phyloP scores from a whole-genome alignment of 2,113 vertebrate species.

The Rhea pennata region DNA sequence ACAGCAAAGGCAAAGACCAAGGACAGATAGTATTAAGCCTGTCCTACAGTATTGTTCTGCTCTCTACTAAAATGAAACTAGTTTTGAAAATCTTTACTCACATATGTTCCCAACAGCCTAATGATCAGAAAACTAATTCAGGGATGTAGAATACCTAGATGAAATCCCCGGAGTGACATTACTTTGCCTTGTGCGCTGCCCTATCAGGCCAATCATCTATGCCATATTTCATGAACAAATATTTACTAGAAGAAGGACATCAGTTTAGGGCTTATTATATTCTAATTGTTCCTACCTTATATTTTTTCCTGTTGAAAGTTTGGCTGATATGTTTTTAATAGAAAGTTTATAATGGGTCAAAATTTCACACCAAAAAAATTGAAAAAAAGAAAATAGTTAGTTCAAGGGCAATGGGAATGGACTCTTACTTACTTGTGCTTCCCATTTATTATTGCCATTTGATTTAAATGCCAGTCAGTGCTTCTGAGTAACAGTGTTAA shows the following conservation, averaged over 20 bases:
- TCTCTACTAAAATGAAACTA: not conserved
- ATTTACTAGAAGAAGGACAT: not conserved
- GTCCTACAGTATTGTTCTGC: not conserved
- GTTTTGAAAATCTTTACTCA: not conserved
- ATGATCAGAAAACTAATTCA: not conserved
- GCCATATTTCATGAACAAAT: not conserved
- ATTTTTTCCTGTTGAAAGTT: not conserved
- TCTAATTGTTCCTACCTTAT: not conserved
- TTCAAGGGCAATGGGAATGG: not conserved
- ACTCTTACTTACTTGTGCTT: not conserved
- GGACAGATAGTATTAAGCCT: not conserved
- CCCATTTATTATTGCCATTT: not conserved
- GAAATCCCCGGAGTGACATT: not conserved
- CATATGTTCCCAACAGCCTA: not conserved
- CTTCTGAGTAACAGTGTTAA: not conserved
- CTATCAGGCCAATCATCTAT: not conserved
- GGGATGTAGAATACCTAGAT: not conserved
- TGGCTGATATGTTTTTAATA: not conserved
- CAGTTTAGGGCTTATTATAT: not conserved
- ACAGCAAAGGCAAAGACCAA: not conserved
- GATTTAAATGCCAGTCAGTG: not conserved
- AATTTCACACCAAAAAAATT: not conserved
- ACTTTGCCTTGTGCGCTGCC: not conserved
- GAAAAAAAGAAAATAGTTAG: not conserved
- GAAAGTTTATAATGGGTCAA: not conserved